Base-by-base conservation (phyloP, 2,797 vertebrate species). In the Alcedo atthis region DNA sequence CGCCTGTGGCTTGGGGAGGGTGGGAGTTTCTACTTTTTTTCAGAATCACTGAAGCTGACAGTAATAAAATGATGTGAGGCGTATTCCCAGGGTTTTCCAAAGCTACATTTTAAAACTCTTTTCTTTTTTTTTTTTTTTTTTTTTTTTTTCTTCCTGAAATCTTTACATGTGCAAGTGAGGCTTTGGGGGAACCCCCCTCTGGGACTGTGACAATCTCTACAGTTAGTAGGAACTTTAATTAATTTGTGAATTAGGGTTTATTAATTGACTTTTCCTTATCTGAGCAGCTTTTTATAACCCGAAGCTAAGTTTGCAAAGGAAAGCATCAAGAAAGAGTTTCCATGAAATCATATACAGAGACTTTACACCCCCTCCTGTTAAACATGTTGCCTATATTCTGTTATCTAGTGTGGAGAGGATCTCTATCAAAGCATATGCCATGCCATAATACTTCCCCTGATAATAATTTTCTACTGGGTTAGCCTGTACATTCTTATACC, bases 211-310 rank as follows among this genome's bases (percentile, higher is more conserved):
- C 55, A 46, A 35, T 85, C 78, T 66, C 85, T 88, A 54, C 88
- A 84, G 77, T 85, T 92, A 82, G 58, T 64, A 92, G 89, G 64
- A 92, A n/a, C 79, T 96, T 92, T 96, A 96, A 96, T 95, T 96
- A 95, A 96, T 96, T 91, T 89, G 81, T 89, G 74, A 92, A 85
- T 95, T 94, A 96, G 91, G 61, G 83, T 85, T 94, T 93, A 92
- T 79, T 96, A 73, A 93, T 77, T 96, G 93, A 83, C 43, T 94
- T 85, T 93, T 88, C 81, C 90, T 88, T 62, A n/a, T 88, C 37
- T 69, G 93, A 95, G 89, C 83, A 89, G 87, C 77, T 95, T 70
- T 92, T 89, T 94, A 70, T 96, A 96, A 93, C 57, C 33, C 58
- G 79, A 95, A 96, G 59, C 77, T 93, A 89, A 91, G 92, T 88